Base-by-base conservation (phyloP, 2,888 invertebrate genomes). In the Harpagoxenus sublaevis region DNA sequence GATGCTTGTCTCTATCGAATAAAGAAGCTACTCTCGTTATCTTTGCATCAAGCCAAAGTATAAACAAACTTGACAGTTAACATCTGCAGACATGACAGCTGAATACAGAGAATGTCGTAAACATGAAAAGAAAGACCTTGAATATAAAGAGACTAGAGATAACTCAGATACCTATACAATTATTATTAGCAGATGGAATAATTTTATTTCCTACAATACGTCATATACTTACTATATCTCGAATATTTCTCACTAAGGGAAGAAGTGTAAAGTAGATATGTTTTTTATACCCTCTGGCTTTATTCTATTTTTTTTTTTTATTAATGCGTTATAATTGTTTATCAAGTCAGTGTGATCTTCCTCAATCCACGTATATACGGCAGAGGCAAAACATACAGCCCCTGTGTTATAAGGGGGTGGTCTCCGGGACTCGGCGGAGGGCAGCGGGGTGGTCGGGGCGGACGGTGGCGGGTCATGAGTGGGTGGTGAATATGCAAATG, bases 401-500 rank as follows among this genome's bases (percentile, higher is more conserved):
- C 87, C 83, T 83, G 77, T 78, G 83, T 65, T 63, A 84, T 82
- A 75, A 71, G 83, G 87, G 87, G 84, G 71, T 86, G 85, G 90
- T 78, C 87, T 86, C 79, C 77, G 60, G 83, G 77, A 73, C 84
- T 35, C 83, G 84, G 75, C 82, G 86, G 84, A 83, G 84, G 65
- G 84, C 53, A 23, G 68, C 45, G 60, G 48, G 79, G 70, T 28
- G 62, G 71, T 75, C 71, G 75, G 60, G 85, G 68, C 65, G 87
- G 83, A 84, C 84, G 84, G 86, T 81, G 81, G 88, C 83, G 90
- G 88, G 88, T 89, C 91, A 91, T 87, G 91, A 92, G 92, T 90
- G 91, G 91, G 89, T 92, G 92, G 94, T 92, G 93, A 92, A 94
- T 94, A 94, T 95, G 94, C 94, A 95, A 95, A 95, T 94, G 94